phyloP scores from a whole-genome alignment of 2,888 invertebrate species.

The Eupithecia vulgata region DNA sequence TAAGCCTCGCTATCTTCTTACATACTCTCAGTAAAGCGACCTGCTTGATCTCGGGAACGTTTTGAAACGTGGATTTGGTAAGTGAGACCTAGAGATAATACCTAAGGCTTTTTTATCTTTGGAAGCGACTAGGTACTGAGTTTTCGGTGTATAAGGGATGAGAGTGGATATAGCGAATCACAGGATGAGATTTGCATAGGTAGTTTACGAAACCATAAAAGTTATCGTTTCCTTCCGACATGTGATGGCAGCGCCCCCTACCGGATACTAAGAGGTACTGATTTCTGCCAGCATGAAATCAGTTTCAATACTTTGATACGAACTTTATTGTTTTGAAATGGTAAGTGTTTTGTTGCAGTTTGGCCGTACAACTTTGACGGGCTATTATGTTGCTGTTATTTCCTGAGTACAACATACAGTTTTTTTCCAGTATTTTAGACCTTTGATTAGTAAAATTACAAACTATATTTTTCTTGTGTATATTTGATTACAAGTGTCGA shows the following conservation, averaged over 20 bases:
- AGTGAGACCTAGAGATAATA: background rate
- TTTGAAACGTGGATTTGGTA: conserved; percentile 1
- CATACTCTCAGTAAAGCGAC: conserved; percentile 15
- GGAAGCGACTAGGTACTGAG: background rate
- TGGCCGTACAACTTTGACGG: background rate
- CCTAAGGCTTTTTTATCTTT: background rate
- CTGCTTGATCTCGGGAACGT: background rate
- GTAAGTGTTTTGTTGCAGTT: background rate
- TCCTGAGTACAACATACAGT: too few species aligned
- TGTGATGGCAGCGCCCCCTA: background rate
- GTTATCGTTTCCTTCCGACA: background rate
- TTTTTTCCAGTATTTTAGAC: background rate
- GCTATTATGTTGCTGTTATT: too few species aligned
- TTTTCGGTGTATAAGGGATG: background rate
- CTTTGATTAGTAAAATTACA: background rate
- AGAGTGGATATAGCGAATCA: background rate
- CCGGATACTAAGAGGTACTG: too few species aligned
- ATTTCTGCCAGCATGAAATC: too few species aligned
- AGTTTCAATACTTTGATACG: too few species aligned
- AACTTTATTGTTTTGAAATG: background rate
- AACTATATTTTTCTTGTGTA: background rate
- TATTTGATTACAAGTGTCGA: background rate
- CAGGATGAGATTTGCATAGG: background rate
- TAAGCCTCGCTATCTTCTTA: conserved; percentile 17
- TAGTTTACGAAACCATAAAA: background rate